Evolutionary conservation across 2,888 invertebrate species (phyloP).

Genomic region (Volucella inflata): DNA sequence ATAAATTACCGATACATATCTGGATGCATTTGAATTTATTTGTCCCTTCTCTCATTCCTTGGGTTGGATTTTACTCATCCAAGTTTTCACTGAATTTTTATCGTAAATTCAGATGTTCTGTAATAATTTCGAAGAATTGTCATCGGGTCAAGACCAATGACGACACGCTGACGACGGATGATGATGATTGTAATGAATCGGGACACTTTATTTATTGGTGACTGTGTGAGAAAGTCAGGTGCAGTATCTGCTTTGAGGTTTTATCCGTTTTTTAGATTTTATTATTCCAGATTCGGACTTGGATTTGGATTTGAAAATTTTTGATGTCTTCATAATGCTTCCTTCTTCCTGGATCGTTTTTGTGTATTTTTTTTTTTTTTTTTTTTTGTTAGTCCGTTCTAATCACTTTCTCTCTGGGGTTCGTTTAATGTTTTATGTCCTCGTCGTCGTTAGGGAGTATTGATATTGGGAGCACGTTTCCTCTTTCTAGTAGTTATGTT

Average conservation of each 20-base stretch:
- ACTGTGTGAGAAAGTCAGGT: constrained; percentile 71
- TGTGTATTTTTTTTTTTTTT: constrained; percentile 22
- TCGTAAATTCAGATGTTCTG: constrained; percentile 51
- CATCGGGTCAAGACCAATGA: constrained; percentile 32
- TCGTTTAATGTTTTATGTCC: constrained; percentile 33
- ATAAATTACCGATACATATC: constrained; percentile 72
- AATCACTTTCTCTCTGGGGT: constrained; percentile 42
- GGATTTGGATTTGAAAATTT: constrained; percentile 38
- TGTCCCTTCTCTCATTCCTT: constrained; percentile 14
- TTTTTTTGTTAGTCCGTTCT: neutral
- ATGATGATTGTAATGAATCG: constrained; percentile 67
- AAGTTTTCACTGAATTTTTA: constrained; percentile 47
- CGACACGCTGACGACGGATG: constrained; percentile 40
- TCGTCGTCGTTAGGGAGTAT: constrained; percentile 46
- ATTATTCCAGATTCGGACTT: constrained; percentile 63
- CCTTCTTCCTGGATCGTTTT: constrained; percentile 75
- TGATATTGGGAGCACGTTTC: constrained; percentile 70
- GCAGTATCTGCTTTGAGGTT: constrained; percentile 34
- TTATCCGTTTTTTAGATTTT: constrained; percentile 45
- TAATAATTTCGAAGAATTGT: constrained; percentile 71
- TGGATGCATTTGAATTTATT: constrained; percentile 60
- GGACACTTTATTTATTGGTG: constrained; percentile 47
- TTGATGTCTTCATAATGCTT: constrained; percentile 74
- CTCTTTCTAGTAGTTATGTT: constrained; percentile 44
- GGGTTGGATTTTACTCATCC: constrained; percentile 9